Evolutionary conservation across 2,888 invertebrate species (phyloP), one percentile per base, ranked within the genome.

Genomic region (Andrena minutula): DNA sequence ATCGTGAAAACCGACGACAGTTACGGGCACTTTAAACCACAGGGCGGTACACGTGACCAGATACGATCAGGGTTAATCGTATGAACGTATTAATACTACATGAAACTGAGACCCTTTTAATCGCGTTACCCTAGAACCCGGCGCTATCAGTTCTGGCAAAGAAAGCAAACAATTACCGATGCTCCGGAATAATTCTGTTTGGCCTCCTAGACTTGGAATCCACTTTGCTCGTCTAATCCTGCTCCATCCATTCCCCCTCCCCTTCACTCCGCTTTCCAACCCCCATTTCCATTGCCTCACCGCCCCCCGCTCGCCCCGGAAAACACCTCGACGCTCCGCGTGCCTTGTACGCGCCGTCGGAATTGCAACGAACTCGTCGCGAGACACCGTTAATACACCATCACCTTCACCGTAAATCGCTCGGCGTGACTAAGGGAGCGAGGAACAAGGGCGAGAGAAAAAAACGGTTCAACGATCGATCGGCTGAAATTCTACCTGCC

Each of bases 221-320:
- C 73, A 73, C 79, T 83, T 83, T 70, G 69, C 76, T 51, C 79
- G 20, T 83, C 73, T 83, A 83, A 84, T 83, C 72, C 74, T 2
- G 53, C 20, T 64, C 23, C 74, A 63, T 64, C 72, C 32, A 10
- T 74, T 60, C 35, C 47, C 8, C 35, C 28, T n/a, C 8, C 23
- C 49, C 26, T 5, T 12, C n/a, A 23, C 73, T 49, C 41, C 61
- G 53, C 61, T 74, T 35, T n/a, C 26, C 60, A 49, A 28, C 12
- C 47, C 71, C 56, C 47, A 56, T 84, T 78, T 51, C 75, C 79
- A 78, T 79, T 78, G 73, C 61, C 79, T 66, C 75, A 41, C 58
- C 61, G 35, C 8, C 35, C 69, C 41, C 69, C 47, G 47, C 70
- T 58, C 75, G 61, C 20, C 23, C 41, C 23, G 32, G 70, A 63